Conservation (phyloP, 37 sponge, comb jelly and placozoan genomes). For the Axinella damicornis region DNA sequence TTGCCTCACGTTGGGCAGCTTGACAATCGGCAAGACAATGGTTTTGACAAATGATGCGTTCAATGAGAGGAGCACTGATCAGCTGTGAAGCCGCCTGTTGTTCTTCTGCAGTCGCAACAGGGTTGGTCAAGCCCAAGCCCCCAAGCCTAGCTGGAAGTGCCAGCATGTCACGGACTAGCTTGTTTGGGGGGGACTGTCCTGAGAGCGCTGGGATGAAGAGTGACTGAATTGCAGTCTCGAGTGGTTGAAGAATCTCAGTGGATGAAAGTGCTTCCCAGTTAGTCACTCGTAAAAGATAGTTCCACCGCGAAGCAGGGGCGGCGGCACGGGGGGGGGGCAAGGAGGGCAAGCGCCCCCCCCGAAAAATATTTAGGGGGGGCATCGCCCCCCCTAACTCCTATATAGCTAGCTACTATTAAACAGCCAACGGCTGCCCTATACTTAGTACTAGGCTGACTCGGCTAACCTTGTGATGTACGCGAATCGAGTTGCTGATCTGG, state of each 20-base stretch:
- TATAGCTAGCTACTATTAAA: too few relatives aligned
- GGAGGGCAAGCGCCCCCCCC: too few relatives aligned
- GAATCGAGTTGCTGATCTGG: too few relatives aligned
- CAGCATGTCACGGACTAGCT: constrained; percentile 18
- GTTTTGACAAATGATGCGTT: background rate
- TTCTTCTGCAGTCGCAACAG: background rate
- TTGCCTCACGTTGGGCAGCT: background rate
- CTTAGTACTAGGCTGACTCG: too few relatives aligned
- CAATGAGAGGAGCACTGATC: constrained; percentile 12
- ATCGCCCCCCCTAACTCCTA: too few relatives aligned
- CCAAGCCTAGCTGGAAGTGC: constrained; percentile 32
- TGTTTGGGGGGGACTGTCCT: background rate
- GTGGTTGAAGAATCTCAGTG: constrained; percentile 7
- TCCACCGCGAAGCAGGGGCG: too few relatives aligned
- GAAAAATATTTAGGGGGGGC: too few relatives aligned
- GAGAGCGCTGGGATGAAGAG: constrained; percentile 40
- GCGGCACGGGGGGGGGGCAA: too few relatives aligned
- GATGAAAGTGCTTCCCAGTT: background rate
- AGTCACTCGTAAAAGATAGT: background rate
- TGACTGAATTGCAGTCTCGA: constrained; percentile 11
- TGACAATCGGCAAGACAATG: background rate
- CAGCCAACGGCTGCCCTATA: too few relatives aligned
- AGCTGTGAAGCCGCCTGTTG: constrained; percentile 23
- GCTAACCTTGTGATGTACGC: too few relatives aligned
- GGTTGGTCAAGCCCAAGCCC: constrained; percentile 34